Evolutionary conservation across 2,797 vertebrate species (phyloP), one percentile per base, ranked within the genome.

Genomic region (Coranthus polyacanthus): DNA sequence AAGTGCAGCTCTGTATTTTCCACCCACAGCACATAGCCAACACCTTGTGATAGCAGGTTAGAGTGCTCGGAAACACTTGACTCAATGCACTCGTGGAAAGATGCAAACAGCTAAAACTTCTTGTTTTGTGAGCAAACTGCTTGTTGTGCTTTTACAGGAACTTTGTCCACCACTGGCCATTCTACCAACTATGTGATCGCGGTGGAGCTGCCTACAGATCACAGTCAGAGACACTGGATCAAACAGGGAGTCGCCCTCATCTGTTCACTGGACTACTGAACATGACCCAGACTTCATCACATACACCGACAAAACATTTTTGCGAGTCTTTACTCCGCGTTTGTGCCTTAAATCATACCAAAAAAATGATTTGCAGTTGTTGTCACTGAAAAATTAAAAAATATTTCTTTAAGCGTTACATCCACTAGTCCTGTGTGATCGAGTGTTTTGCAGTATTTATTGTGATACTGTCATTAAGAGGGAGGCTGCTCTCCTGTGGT

Each of bases 101-200:
- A 17, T 20, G 42, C 52, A 49, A 49, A 45, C 26, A 17, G 2
- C n/a, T 17, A 3, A 17, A 26, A 41, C 17, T 22, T 22, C 13
- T 20, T 11, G 17, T 24, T 5, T 6, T 17, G 53, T 29, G 34
- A 36, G 17, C 65, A 18, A 75, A 26, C 32, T 60, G 13, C 50
- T 8, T 17, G 21, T 42, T 54, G 38, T 83, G 46, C 44, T 70
- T 56, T 70, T n/a, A 49, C 49, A 97, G 96, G 95, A 63, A 97
- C 94, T 0, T 88, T 96, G 44, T 97, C 96, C 6, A 96, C 96
- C 57, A 96, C 95, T 0, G 95, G 96, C 26, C 96, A 96, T 76
- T 98, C 96, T 38, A 97, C 96, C 52, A 97, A 97, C 88, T 97
- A 95, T 0, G 90, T 97, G 73, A 96, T 95, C 9, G 92, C 96